Conservation (phyloP, 92 coral and sea anemone genomes). For the Micromussa lordhowensis region DNA sequence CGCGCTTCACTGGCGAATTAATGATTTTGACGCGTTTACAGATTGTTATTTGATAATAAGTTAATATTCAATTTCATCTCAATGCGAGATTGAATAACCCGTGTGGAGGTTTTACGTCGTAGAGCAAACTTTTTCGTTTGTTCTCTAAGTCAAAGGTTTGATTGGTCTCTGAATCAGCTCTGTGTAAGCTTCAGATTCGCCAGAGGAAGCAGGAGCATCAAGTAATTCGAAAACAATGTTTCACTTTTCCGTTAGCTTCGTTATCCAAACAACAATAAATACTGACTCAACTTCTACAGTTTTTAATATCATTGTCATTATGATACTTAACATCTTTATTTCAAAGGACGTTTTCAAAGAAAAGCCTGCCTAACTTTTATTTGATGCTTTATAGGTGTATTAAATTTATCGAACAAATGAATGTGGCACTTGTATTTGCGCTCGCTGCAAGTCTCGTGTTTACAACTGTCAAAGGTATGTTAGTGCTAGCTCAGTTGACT, state of each 20-base stretch:
- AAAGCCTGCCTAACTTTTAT: not conserved
- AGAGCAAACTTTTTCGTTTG: no score
- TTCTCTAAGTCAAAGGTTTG: no score
- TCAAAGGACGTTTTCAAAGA: not conserved
- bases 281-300: not conserved
- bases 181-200: not conserved
- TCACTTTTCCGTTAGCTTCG: not conserved
- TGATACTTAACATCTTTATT: not conserved
- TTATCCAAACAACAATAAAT: not conserved
- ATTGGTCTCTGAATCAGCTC: not conserved
- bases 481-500: not conserved
- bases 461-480: slow-evolving; percentile 22
- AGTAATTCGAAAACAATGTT: not conserved
- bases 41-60: not conserved
- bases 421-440: not conserved
- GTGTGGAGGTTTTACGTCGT: not conserved
- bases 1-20: not conserved
- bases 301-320: not conserved
- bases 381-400: not conserved
- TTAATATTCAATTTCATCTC: not conserved
- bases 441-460: slow-evolving; percentile 6
- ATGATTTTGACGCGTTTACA: not conserved
- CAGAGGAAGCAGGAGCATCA: not conserved
- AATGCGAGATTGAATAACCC: not conserved
- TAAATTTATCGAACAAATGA: slow-evolving; percentile 17